phyloP scores from a whole-genome alignment of 2,888 invertebrate species.

The Oligia strigilis region DNA sequence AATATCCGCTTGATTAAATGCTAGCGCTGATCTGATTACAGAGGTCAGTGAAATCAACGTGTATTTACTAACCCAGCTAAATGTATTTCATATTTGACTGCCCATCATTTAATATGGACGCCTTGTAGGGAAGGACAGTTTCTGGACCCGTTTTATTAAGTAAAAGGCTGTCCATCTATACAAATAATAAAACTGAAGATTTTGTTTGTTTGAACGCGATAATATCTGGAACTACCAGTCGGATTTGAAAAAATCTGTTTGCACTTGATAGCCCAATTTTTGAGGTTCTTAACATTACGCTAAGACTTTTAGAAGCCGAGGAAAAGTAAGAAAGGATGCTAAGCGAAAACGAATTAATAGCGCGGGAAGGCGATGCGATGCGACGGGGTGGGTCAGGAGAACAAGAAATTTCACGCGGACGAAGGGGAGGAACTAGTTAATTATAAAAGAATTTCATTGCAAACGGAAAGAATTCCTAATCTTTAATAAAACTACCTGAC shows the following conservation, averaged over 20 bases:
- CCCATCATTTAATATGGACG: constrained; percentile 34
- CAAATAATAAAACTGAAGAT: too few species aligned
- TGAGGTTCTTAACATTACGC: neutral
- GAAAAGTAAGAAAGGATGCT: neutral
- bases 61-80: constrained; percentile 47
- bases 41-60: constrained; percentile 71
- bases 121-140: constrained; percentile 2
- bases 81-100: constrained; percentile 51
- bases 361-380: neutral
- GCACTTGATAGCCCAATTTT: neutral
- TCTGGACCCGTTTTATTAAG: neutral
- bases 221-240: too few species aligned
- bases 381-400: neutral
- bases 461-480: neutral
- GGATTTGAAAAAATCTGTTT: neutral
- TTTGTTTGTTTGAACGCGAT: neutral
- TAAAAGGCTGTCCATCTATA: neutral
- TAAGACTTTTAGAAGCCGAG: neutral
- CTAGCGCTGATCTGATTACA: constrained; percentile 69
- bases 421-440: neutral
- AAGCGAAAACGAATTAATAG: neutral
- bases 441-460: neutral
- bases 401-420: neutral
- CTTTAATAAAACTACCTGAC: constrained; percentile 18
- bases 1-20: constrained; percentile 77